Evolutionary conservation across 2,113 vertebrate species (phyloP).

Genomic region (Anhinga rufa): DNA sequence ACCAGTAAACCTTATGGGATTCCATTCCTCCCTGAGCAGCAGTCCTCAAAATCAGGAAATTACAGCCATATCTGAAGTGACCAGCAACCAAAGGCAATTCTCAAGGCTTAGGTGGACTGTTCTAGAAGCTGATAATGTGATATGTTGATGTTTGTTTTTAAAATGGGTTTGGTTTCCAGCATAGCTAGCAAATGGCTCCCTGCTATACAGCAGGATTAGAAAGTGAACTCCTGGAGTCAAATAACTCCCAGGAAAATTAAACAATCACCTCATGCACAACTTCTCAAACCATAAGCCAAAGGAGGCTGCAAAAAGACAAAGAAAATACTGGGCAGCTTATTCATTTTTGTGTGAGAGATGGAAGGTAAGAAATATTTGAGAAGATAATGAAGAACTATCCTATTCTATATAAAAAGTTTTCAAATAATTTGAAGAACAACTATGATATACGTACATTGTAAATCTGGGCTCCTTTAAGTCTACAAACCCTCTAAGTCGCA

Average conservation of each 20-base stretch:
- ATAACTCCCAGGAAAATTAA: background rate
- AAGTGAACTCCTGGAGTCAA: background rate
- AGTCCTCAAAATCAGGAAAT: background rate
- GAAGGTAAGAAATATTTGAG: background rate
- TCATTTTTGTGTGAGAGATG: background rate
- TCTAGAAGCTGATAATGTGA: background rate
- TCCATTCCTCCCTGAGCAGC: background rate
- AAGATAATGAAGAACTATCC: background rate
- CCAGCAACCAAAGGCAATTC: background rate
- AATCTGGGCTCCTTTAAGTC: background rate
- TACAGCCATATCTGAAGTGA: background rate
- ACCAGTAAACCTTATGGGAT: background rate
- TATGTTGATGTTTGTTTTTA: background rate
- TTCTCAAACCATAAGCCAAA: background rate
- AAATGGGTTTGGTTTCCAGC: background rate
- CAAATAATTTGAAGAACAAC: background rate
- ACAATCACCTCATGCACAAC: background rate
- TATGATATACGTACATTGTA: background rate
- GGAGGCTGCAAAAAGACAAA: background rate
- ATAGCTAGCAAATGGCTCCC: background rate
- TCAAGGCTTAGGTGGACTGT: background rate
- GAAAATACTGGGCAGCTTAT: background rate
- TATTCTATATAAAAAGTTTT: background rate
- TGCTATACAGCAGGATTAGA: background rate
- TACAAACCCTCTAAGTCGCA: background rate